Percentiles rank a stretch among this genome's conserved stretches.
phyloP scores from a whole-genome alignment of 1,140 invertebrate genomes.

The Campoletis sonorensis region DNA sequence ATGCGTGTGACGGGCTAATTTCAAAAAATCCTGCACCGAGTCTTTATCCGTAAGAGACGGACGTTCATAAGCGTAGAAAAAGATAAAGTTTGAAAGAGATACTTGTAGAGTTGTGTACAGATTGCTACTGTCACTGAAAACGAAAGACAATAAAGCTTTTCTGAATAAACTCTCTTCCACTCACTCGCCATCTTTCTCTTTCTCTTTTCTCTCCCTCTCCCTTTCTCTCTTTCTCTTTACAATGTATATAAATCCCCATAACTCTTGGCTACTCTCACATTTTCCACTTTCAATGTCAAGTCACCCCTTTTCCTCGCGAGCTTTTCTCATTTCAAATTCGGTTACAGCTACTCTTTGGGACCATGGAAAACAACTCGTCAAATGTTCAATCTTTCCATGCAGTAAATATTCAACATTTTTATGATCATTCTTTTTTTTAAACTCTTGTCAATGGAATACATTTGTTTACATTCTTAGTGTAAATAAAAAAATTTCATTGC shows the following conservation, averaged over 20 bases:
- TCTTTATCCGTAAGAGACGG: neutral
- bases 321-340: constrained; percentile 2
- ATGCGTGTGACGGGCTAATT: constrained; percentile 45
- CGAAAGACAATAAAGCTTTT: constrained; percentile 51
- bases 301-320: constrained; percentile 1
- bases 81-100: neutral
- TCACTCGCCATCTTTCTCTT: neutral
- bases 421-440: too few species aligned
- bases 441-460: neutral
- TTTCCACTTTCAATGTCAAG: constrained; percentile 35
- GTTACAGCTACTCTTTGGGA: neutral
- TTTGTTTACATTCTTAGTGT: neutral
- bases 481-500: neutral
- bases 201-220: neutral
- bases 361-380: neutral
- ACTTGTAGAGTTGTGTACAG: constrained; percentile 4
- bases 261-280: neutral
- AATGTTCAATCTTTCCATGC: neutral
- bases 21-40: constrained; percentile 39
- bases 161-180: constrained; percentile 12
- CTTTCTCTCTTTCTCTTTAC: constrained; percentile 26
- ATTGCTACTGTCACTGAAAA: constrained; percentile 44
- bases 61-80: neutral
- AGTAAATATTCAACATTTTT: neutral
- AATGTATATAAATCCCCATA: constrained; percentile 43